These are phyloP conservation scores for Agapostemon virescens DNA, from an alignment of 2,888 invertebrate species.

Conservation along the genomic window DNA sequence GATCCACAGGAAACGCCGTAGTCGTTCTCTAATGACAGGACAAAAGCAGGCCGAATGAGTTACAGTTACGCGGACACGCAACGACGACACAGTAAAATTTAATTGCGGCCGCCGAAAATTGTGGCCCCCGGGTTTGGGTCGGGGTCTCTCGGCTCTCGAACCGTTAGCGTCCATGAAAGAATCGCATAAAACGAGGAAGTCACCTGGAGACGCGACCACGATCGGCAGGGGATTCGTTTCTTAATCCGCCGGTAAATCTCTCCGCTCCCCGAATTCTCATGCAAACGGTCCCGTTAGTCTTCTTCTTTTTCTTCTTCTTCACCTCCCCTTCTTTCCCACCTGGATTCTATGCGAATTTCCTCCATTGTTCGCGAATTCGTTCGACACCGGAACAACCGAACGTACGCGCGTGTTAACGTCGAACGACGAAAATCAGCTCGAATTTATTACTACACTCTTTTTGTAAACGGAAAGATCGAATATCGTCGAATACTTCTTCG, in stretches of 20 bases:
- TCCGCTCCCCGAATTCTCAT: conserved; percentile 36
- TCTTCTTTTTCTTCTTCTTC: background rate
- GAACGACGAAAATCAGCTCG: too few species aligned
- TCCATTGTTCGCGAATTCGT: conserved; percentile 17
- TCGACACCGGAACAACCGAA: conserved; percentile 2
- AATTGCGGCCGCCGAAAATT: conserved; percentile 45
- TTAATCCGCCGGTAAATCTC: conserved; percentile 21
- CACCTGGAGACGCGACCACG: conserved; percentile 18
- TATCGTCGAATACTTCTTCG: too few species aligned
- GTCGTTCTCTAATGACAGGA: conserved; percentile 46
- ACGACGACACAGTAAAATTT: conserved; percentile 32
- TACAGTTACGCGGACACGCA: conserved; percentile 39
- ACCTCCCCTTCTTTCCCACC: background rate
- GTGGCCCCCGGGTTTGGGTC: background rate
- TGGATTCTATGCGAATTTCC: conserved; percentile 29
- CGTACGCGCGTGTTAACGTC: too few species aligned
- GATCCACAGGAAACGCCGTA: conserved; percentile 40
- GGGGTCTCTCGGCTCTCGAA: background rate
- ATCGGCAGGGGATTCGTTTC: conserved; percentile 31
- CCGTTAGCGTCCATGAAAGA: conserved; percentile 40
- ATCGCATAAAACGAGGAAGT: conserved; percentile 29
- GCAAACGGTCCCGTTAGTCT: conserved; percentile 36
- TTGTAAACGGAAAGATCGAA: too few species aligned
- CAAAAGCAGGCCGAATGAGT: conserved; percentile 40
- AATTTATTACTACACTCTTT: too few species aligned